Base-by-base conservation (phyloP, 2,888 invertebrate genomes). In the Auanema sp. region DNA sequence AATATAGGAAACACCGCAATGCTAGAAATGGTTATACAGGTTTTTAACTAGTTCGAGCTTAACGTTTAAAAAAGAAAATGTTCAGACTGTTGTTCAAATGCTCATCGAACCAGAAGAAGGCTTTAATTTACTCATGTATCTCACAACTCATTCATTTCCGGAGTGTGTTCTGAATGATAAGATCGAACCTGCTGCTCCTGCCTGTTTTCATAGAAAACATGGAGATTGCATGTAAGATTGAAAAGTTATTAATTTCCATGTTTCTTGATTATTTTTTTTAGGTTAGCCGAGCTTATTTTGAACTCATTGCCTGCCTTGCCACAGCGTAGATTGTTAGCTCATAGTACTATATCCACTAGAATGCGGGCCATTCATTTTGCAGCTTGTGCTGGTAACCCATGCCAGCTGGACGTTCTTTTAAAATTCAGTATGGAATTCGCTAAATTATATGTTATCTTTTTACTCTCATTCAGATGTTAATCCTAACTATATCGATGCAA, bases 81-180 rank as follows among this genome's bases (percentile, higher is more conserved):
- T 47, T 47, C 3, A 47, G 47, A 47, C 16, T 18, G 21, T 47
- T 10, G 47, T 47, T 16, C 16, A 47, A 16, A 47, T 47, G 47
- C 21, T 47, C 6, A 18, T 21, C 21, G 47, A 47, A 21, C 47
- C 16, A 10, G 16, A 16, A 21, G 47, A 47, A 10, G 21, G 21
- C 47, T 47, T 47, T 21, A 47, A 47, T 21, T 16, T 47, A 21
- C 16, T 47, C 10, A 47, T 47, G 47, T 47, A 47, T 21, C 47
- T 47, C 16, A 21, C 21, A 5, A 47, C 16, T 21, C 47, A 47
- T 21, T 47, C 47, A 10, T 47, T 47, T 10, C 33, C 33, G 8
- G 33, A 33, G 8, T 33, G 33, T 33, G 33, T 33, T 33, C 33
- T 33, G 33, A 33, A 33, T 33, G 33, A 33, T 33, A 33, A 33